Evolutionary conservation across 2,888 invertebrate species (phyloP).

Genomic region (Ennomos quercinarius): DNA sequence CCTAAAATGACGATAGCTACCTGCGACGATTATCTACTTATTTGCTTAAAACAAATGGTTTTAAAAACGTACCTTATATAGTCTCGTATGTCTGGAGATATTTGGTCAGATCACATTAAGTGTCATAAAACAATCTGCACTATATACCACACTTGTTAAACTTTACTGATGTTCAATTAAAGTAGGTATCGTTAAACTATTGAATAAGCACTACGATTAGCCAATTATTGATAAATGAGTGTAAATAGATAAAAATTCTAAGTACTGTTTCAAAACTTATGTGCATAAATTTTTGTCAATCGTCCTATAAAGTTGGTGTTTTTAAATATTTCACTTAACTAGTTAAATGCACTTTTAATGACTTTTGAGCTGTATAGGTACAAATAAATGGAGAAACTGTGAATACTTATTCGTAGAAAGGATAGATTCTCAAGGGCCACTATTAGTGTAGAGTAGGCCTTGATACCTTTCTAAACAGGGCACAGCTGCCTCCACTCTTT

Average conservation of each 20-base stretch:
- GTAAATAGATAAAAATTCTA: constrained; percentile 4
- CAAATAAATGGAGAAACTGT: background rate
- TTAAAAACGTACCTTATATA: no score
- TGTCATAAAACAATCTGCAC: no score
- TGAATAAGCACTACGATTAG: constrained; percentile 15
- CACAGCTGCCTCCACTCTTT: constrained; percentile 18
- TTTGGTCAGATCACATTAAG: no score
- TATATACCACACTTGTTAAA: no score
- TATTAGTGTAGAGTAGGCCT: constrained; percentile 5
- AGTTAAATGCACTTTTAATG: constrained; percentile 2
- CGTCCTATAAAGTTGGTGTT: no score
- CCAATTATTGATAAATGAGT: constrained; percentile 12
- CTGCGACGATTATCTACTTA: no score
- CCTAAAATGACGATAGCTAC: constrained; percentile 1
- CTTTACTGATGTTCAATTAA: constrained; percentile 7
- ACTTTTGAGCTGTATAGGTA: background rate
- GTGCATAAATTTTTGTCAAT: background rate
- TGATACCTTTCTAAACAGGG: constrained; percentile 11
- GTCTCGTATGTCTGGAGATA: no score
- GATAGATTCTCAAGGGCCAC: background rate
- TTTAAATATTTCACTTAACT: no score
- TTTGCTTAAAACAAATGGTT: no score
- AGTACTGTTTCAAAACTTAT: constrained; percentile 1
- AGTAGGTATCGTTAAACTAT: constrained; percentile 10
- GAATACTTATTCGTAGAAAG: constrained; percentile 3